A percentile compares a stretch with the other conserved stretches of the same genome.
Conservation (phyloP, 2,888 invertebrate species). For the Catocala fraxini region DNA sequence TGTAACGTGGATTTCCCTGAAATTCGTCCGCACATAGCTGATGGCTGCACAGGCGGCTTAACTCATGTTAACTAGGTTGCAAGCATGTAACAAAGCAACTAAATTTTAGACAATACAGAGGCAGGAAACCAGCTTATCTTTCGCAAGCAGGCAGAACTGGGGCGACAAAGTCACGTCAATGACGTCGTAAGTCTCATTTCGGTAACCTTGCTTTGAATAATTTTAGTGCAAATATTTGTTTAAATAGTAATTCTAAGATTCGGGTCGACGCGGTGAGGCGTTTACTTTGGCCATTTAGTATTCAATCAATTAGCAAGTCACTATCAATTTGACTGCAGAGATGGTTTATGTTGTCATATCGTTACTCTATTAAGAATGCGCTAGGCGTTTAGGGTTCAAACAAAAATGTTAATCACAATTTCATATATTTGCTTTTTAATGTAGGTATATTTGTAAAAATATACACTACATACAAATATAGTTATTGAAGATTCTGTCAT, state of each 20-base stretch:
- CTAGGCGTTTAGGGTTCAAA: too few relatives aligned
- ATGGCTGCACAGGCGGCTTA: conserved; percentile 39
- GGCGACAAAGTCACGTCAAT: conserved; percentile 43
- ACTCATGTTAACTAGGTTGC: conserved; percentile 52
- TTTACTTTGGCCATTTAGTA: conserved; percentile 28
- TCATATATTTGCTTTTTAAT: too few relatives aligned
- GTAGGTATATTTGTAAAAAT: too few relatives aligned
- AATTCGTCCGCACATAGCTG: conserved; percentile 32
- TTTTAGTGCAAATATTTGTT: conserved; percentile 42
- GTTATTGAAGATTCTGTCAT: too few relatives aligned
- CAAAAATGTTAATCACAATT: too few relatives aligned
- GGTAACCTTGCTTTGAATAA: conserved; percentile 43
- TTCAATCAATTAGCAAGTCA: conserved; percentile 25
- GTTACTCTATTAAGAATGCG: too few relatives aligned
- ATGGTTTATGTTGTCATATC: too few relatives aligned
- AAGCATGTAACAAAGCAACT: conserved; percentile 61
- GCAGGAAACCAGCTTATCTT: conserved; percentile 71
- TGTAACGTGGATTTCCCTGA: conserved; percentile 19
- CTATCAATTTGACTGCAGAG: too few relatives aligned
- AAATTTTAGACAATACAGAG: conserved; percentile 67
- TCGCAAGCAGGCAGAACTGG: conserved; percentile 61
- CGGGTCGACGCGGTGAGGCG: conserved; percentile 18
- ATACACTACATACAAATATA: too few relatives aligned
- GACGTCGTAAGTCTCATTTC: conserved; percentile 40
- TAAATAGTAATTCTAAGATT: conserved; percentile 30